These are phyloP conservation scores for Helleia helle DNA, from an alignment of 2,888 invertebrate genomes.

Conservation along the genomic window DNA sequence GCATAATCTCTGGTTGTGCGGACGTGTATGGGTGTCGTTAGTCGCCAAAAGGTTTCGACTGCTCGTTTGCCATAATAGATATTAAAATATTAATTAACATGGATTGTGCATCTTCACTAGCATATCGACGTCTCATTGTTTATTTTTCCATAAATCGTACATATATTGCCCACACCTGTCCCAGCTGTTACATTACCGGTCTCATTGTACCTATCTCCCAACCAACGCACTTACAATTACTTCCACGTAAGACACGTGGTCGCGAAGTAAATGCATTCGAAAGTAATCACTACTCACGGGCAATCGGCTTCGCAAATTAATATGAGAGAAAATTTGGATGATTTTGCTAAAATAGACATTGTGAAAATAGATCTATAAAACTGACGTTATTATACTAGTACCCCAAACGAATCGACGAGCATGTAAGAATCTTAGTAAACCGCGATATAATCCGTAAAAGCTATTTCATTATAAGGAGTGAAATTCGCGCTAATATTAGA, in stretches of 20 bases:
- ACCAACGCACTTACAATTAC: not conserved
- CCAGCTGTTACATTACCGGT: not conserved
- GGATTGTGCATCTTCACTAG: not conserved
- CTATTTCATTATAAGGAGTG: no score
- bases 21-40: no score
- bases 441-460: no score
- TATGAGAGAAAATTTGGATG: not conserved
- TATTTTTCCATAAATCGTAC: not conserved
- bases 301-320: constrained; percentile 19
- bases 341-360: constrained; percentile 2
- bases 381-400: no score
- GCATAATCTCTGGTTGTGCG: no score
- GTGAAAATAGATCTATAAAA: no score
- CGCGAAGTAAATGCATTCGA: constrained; percentile 16
- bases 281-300: constrained; percentile 16
- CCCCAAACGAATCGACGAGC: no score
- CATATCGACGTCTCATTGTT: not conserved
- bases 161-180: not conserved
- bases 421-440: no score
- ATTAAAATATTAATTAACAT: no score
- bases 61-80: no score
- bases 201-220: not conserved
- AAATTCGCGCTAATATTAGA: no score
- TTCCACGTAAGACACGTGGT: not conserved
- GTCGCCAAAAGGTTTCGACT: no score